These are phyloP conservation scores for Rotaria macrura DNA, from an alignment of 2,888 invertebrate genomes.

Conservation along the genomic window DNA sequence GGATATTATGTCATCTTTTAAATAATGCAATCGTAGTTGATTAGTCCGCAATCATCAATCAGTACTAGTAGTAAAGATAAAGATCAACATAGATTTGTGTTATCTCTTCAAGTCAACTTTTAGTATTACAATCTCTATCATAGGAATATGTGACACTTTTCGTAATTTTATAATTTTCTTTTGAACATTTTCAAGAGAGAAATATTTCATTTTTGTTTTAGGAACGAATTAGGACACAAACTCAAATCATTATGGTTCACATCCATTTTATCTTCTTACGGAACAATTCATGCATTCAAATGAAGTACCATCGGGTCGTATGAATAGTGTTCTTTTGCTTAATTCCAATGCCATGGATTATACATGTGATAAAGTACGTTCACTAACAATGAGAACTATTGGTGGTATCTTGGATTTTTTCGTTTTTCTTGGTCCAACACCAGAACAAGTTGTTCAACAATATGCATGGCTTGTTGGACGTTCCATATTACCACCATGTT, in stretches of 20 bases:
- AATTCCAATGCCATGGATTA: constrained; percentile 64
- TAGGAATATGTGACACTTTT: no score
- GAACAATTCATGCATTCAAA: constrained; percentile 50
- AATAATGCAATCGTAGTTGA: no score
- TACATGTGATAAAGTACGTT: constrained; percentile 59
- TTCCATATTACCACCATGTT: constrained; percentile 46
- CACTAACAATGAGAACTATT: constrained; percentile 67
- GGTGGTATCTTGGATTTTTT: constrained; percentile 73
- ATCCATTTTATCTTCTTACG: constrained; percentile 68
- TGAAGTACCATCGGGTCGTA: constrained; percentile 47
- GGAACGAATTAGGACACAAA: constrained; percentile 23
- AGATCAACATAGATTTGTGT: no score
- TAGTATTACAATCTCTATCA: no score
- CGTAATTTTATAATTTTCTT: no score
- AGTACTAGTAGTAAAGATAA: no score
- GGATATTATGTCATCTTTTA: not conserved
- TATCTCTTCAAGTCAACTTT: no score
- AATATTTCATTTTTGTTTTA: no score
- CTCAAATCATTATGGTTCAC: constrained; percentile 66
- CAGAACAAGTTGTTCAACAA: constrained; percentile 54
- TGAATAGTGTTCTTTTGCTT: constrained; percentile 65
- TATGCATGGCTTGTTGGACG: constrained; percentile 43
- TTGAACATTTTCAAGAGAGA: no score
- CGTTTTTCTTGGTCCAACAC: constrained; percentile 66
- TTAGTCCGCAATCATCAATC: no score